phyloP scores from a whole-genome alignment of 2,113 vertebrate species.

The Prochilodus magdalenae region DNA sequence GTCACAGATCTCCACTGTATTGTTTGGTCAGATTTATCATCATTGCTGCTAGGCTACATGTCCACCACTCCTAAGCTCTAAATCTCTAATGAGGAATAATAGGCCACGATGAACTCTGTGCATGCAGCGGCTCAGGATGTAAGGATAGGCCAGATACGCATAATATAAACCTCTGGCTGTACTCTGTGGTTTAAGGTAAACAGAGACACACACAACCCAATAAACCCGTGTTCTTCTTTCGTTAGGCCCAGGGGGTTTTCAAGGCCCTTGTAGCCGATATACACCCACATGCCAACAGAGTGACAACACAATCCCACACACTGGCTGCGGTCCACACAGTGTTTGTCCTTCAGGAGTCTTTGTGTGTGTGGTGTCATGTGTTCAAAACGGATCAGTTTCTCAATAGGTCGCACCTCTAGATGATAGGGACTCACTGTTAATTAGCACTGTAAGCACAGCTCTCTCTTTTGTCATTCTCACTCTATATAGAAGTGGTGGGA shows the following conservation, averaged over 20 bases:
- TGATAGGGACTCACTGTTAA: not conserved
- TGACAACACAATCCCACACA: slow-evolving; percentile 18
- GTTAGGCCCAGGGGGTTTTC: not conserved
- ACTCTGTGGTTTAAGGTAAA: slow-evolving; percentile 14
- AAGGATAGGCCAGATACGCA: not conserved
- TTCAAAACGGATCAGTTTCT: not conserved
- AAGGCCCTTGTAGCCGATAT: not conserved
- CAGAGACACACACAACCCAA: slow-evolving; percentile 1
- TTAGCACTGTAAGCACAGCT: not conserved
- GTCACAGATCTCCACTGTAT: not conserved
- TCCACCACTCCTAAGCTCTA: not conserved
- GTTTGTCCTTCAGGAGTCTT: not conserved
- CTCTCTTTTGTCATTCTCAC: too few relatives aligned
- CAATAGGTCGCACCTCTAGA: not conserved
- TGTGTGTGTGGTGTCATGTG: not conserved
- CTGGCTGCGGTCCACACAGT: not conserved
- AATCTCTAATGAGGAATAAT: not conserved
- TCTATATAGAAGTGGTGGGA: too few relatives aligned
- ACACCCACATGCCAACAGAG: slow-evolving; percentile 4
- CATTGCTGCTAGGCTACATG: slow-evolving; percentile 12
- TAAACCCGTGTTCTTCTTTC: not conserved
- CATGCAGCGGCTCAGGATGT: not conserved
- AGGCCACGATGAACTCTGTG: not conserved
- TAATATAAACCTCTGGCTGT: slow-evolving; percentile 7
- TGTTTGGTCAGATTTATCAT: not conserved